Evolutionary conservation across 2,797 vertebrate genomes (phyloP).

Genomic region (Hippoglossus hippoglossus): DNA sequence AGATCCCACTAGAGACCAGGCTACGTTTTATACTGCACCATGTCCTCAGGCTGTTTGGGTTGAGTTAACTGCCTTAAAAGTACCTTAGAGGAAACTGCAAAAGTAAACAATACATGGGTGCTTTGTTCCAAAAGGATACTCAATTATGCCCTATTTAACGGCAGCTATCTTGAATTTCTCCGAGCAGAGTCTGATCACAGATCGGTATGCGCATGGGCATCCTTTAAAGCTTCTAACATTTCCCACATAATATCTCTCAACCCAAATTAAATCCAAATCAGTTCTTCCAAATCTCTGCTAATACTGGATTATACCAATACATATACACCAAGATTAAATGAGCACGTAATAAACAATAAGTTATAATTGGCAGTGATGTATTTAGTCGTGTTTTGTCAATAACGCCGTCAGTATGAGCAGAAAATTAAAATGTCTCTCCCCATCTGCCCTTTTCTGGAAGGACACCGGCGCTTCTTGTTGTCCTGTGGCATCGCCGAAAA

Average conservation of each 20-base stretch:
- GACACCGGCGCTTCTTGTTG: slow-evolving; percentile 61
- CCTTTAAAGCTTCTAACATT: neutral
- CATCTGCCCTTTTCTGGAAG: slow-evolving; percentile 67
- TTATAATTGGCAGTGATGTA: slow-evolving; percentile 4
- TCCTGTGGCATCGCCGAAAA: slow-evolving; percentile 58
- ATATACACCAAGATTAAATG: slow-evolving; percentile 10
- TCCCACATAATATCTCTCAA: slow-evolving; percentile 4
- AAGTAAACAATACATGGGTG: slow-evolving; percentile 37
- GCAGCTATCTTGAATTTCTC: neutral
- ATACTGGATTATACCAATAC: neutral
- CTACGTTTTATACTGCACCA: slow-evolving; percentile 34
- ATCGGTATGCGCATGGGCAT: neutral
- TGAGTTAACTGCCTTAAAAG: slow-evolving; percentile 48
- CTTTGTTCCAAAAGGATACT: neutral
- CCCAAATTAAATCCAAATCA: slow-evolving; percentile 22
- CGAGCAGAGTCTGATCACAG: slow-evolving; percentile 8
- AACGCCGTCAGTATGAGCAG: slow-evolving; percentile 22
- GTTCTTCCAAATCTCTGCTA: neutral
- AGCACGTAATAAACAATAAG: neutral
- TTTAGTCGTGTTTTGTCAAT: slow-evolving; percentile 23
- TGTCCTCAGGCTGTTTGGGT: slow-evolving; percentile 44
- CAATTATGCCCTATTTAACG: slow-evolving; percentile 3
- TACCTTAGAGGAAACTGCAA: slow-evolving; percentile 40
- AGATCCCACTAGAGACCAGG: slow-evolving; percentile 44
- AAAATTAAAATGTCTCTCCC: slow-evolving; percentile 46